A percentile compares a stretch with the other conserved stretches of the same genome.
Conservation (phyloP, 1,140 invertebrate species). For the Drosophila parabipectinata region DNA sequence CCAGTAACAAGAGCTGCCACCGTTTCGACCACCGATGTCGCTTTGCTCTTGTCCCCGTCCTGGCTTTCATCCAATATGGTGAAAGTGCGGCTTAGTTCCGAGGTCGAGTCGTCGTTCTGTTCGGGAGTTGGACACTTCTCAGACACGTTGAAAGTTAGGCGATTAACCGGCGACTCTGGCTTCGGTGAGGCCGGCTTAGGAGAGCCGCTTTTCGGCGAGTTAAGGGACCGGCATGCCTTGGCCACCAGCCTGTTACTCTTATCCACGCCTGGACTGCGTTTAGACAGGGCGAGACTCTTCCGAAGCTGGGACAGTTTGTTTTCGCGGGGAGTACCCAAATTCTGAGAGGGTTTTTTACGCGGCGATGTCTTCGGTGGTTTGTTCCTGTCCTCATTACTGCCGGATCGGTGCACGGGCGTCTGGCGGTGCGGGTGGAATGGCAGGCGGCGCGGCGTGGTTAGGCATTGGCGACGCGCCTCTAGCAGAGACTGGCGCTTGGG, state of each 20-base stretch:
- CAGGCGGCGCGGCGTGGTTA: slow-evolving; percentile 44
- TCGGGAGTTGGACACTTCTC: slow-evolving; percentile 34
- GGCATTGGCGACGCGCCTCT: slow-evolving; percentile 37
- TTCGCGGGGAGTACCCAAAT: slow-evolving; percentile 43
- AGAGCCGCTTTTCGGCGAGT: slow-evolving; percentile 39
- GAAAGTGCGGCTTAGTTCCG: slow-evolving; percentile 61
- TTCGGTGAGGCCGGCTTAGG: slow-evolving; percentile 9
- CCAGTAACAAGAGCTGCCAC: not conserved
- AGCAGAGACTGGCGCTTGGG: slow-evolving; percentile 13
- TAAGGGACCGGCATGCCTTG: slow-evolving; percentile 66
- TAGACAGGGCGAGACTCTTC: slow-evolving; percentile 52
- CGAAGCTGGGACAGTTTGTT: slow-evolving; percentile 56
- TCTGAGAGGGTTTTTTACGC: slow-evolving; percentile 23
- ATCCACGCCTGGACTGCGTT: slow-evolving; percentile 36
- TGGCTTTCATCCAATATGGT: slow-evolving; percentile 39
- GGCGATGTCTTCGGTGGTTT: slow-evolving; percentile 42
- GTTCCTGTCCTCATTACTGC: not conserved
- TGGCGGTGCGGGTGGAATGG: slow-evolving; percentile 43
- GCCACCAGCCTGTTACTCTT: slow-evolving; percentile 53
- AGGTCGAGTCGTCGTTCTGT: not conserved
- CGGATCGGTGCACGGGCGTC: slow-evolving; percentile 15
- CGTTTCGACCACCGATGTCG: not conserved
- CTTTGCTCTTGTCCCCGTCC: not conserved
- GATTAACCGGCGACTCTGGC: not conserved
- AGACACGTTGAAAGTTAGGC: not conserved